Evolutionary conservation across 2,113 vertebrate species (phyloP).

Genomic region (Nothoprocta perdicaria): DNA sequence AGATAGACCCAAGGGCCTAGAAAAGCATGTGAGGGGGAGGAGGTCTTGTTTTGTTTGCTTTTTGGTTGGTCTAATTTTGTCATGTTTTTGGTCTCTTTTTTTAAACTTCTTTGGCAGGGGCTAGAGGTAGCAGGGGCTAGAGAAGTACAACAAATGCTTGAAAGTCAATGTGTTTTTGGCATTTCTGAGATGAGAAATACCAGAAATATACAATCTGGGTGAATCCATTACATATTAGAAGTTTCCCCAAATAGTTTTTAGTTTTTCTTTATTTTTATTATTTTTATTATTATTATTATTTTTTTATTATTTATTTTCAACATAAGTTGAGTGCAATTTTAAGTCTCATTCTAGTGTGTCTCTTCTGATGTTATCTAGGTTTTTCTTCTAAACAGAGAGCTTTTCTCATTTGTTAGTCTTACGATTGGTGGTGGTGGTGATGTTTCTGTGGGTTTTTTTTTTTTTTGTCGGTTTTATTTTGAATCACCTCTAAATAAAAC

Average conservation of each 20-base stretch:
- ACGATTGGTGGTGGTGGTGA: too few species aligned
- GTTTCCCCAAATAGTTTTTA: neutral
- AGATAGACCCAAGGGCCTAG: neutral
- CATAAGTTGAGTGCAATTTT: slow-evolving; percentile 9
- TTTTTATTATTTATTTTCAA: neutral
- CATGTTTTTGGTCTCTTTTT: neutral
- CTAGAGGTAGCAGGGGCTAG: too few species aligned
- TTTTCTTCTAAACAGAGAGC: neutral
- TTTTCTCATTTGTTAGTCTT: neutral
- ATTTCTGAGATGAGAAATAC: neutral
- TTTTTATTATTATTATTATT: too few species aligned
- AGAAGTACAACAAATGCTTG: neutral
- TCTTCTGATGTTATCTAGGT: neutral
- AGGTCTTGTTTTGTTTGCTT: rapidly evolving
- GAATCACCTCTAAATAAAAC: neutral
- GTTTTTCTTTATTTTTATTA: too few species aligned
- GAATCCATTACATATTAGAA: neutral
- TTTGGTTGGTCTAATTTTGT: neutral
- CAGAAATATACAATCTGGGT: neutral
- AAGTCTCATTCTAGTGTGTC: neutral
- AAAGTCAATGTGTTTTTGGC: neutral
- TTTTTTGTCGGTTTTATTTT: neutral
- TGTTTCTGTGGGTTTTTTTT: too few species aligned
- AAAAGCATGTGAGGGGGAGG: neutral
- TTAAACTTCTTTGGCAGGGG: neutral